phyloP scores from a whole-genome alignment of 92 coral and sea anemone species.

The Chrysogorgia sp. region DNA sequence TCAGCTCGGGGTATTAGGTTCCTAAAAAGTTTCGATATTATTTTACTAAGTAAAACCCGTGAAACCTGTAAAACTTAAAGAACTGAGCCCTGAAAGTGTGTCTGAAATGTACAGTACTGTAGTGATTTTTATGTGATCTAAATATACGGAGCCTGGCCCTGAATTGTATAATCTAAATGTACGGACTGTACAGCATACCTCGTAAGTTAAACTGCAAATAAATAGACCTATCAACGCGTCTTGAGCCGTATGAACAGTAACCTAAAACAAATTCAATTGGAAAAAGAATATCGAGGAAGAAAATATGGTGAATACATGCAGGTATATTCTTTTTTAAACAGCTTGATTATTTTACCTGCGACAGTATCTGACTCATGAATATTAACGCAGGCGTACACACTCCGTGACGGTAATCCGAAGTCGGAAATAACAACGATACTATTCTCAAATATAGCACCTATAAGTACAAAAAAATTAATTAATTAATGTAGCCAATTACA shows the following conservation, averaged over 20 bases:
- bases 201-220: conserved; percentile 65
- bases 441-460: conserved; percentile 77
- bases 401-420: conserved; percentile 87
- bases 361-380: conserved; percentile 75
- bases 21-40: too few species aligned
- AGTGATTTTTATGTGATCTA: too few species aligned
- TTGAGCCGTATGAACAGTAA: conserved; percentile 67
- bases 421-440: conserved; percentile 82
- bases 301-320: neutral
- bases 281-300: neutral
- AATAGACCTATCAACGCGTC: conserved; percentile 81
- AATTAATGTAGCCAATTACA: too few species aligned
- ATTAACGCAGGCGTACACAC: conserved; percentile 91
- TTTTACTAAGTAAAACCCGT: too few species aligned
- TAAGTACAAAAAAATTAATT: neutral
- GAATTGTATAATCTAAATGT: too few species aligned
- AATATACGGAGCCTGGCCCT: too few species aligned
- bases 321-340: neutral
- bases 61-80: too few species aligned
- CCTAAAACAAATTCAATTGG: conserved; percentile 47
- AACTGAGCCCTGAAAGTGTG: too few species aligned
- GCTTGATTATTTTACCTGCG: conserved; percentile 65
- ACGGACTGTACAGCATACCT: conserved; percentile 53
- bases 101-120: too few species aligned
- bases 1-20: too few species aligned